A percentile compares a stretch with the other conserved stretches of the same genome.
These are phyloP conservation scores for Listronotus oregonensis DNA, from an alignment of 1,140 invertebrate species.

Conservation along the genomic window DNA sequence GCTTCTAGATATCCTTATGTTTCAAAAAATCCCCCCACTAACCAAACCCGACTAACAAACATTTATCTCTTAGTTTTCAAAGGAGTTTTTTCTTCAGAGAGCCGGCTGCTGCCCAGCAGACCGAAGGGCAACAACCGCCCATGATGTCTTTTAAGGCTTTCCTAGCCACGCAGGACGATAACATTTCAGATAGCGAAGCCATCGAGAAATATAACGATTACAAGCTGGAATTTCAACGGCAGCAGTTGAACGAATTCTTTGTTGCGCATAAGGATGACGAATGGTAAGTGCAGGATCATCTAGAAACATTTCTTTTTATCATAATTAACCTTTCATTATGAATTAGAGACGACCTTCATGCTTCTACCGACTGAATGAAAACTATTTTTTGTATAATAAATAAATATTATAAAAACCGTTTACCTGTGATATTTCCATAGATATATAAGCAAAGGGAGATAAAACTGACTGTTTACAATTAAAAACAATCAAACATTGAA, in stretches of 20 bases:
- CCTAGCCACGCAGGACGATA: slow-evolving; percentile 93
- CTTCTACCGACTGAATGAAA: too few relatives aligned
- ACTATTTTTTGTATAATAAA: too few relatives aligned
- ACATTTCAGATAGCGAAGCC: slow-evolving; percentile 95
- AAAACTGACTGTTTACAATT: too few relatives aligned
- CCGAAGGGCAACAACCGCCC: slow-evolving; percentile 78
- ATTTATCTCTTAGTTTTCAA: slow-evolving; percentile 35
- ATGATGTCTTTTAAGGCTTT: slow-evolving; percentile 99
- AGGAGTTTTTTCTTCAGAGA: slow-evolving; percentile 53
- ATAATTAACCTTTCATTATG: too few relatives aligned
- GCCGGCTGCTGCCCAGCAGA: slow-evolving; percentile 35
- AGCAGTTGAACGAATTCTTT: slow-evolving; percentile 99
- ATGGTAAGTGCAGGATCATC: slow-evolving; percentile 71
- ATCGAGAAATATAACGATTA: slow-evolving; percentile 98
- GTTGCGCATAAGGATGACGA: slow-evolving; percentile 99
- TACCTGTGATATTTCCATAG: too few relatives aligned
- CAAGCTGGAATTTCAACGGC: slow-evolving; percentile 93
- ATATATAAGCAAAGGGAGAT: too few relatives aligned
- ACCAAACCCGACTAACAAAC: slow-evolving; percentile 20
- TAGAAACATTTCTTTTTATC: too few relatives aligned
- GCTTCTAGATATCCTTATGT: slow-evolving; percentile 33
- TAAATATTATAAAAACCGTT: too few relatives aligned
- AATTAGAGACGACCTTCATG: too few relatives aligned
- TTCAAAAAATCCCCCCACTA: not conserved
- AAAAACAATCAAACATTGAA: too few relatives aligned